phyloP scores from a whole-genome alignment of 1,140 invertebrate species.

The Camponotus vicinus region DNA sequence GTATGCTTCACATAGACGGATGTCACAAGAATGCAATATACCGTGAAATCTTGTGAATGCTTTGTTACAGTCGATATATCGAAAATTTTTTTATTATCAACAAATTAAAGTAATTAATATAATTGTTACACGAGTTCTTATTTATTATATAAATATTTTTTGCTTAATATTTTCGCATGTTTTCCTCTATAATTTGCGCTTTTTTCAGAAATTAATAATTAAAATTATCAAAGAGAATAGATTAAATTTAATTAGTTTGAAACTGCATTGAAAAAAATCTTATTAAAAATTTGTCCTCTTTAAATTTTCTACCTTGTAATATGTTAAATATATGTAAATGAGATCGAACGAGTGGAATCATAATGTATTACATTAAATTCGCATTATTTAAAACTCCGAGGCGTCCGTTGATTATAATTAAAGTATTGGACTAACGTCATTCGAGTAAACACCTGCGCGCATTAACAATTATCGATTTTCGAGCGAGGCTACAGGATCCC shows the following conservation, averaged over 20 bases:
- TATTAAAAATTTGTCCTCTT: slow-evolving; percentile 13
- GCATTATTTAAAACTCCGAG: slow-evolving; percentile 50
- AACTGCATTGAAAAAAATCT: neutral
- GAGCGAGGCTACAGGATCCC: slow-evolving; percentile 55
- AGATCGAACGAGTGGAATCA: neutral
- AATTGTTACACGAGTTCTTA: neutral
- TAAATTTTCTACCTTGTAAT: neutral
- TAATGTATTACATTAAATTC: slow-evolving; percentile 47
- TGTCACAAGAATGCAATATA: slow-evolving; percentile 6
- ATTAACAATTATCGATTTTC: slow-evolving; percentile 63
- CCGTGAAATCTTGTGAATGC: neutral
- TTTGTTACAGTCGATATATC: neutral
- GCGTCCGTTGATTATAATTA: slow-evolving; percentile 61
- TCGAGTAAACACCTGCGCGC: slow-evolving; percentile 63
- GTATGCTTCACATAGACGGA: slow-evolving; percentile 25
- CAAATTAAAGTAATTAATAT: slow-evolving; percentile 31
- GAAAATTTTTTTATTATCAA: neutral
- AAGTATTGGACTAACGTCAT: slow-evolving; percentile 61
- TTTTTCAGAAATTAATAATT: slow-evolving; percentile 20
- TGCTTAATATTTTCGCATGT: neutral
- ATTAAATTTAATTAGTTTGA: slow-evolving; percentile 8
- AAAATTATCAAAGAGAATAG: neutral
- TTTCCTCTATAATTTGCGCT: neutral
- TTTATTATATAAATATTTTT: neutral
- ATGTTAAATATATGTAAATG: slow-evolving; percentile 12